Evolutionary conservation across 53 echinoderm and acorn worm genomes (phyloP).

Genomic region (Temnopleurus reevesii): DNA sequence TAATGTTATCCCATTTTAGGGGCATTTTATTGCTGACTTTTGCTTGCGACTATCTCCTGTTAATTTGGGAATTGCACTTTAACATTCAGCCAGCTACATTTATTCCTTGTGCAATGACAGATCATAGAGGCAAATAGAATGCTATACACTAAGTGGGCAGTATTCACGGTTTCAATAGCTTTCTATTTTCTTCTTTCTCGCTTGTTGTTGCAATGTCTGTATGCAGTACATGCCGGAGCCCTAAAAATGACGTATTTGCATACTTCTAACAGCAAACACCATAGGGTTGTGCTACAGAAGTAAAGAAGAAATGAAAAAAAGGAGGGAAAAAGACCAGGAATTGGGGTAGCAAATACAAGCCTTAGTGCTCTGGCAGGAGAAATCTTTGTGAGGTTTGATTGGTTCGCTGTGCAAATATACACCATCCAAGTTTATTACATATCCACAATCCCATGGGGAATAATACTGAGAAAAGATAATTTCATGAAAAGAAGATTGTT

Average conservation of each 20-base stretch:
- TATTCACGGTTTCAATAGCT: conserved; percentile 21
- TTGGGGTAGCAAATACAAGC: conserved; percentile 41
- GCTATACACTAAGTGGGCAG: neutral
- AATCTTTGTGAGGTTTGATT: conserved; percentile 54
- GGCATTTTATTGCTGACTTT: neutral
- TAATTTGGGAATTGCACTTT: neutral
- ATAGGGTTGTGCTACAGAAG: conserved; percentile 34
- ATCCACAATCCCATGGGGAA: neutral
- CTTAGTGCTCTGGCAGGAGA: neutral
- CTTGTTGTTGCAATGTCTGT: conserved; percentile 54
- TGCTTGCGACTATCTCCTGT: neutral
- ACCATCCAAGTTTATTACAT: conserved; percentile 37
- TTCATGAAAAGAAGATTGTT: neutral
- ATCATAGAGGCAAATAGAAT: conserved; percentile 27
- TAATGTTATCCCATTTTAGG: neutral
- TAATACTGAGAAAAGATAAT: conserved; percentile 8
- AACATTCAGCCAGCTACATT: conserved; percentile 8
- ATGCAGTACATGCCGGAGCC: conserved; percentile 46
- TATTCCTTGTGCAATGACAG: neutral
- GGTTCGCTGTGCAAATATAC: conserved; percentile 46
- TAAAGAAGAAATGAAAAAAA: conserved; percentile 31
- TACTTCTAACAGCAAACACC: conserved; percentile 21
- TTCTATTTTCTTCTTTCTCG: conserved; percentile 16
- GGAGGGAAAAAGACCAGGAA: conserved; percentile 14
- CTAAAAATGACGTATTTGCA: conserved; percentile 23